Base-by-base conservation (phyloP, 1,140 invertebrate genomes). In the Himalopsyche phryganea region DNA sequence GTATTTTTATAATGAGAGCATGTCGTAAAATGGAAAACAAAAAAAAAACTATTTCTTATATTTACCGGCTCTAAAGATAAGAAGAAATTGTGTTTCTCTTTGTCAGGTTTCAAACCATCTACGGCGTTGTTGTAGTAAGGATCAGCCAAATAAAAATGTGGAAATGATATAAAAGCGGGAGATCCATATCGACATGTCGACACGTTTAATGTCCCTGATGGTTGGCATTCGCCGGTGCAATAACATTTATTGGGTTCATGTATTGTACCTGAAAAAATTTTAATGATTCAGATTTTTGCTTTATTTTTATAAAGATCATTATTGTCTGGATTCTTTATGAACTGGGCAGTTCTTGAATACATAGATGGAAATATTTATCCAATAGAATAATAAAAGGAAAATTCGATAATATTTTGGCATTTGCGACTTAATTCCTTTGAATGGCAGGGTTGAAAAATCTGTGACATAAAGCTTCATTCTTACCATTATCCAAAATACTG, bases 121-220 rank as follows among this genome's bases (percentile, higher is more conserved):
- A 95, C 82, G 1, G 75, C 71, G 10, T 86, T 60, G 7, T 69
- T 55, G 47, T 92, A 87, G 51, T 70, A 80, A 0, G 81, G 72
- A 71, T 94, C 91, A 1, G 85, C 90, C 56, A 88, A 72, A 68
- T 90, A 87, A 77, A 94, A 96, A 71, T 96, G 93, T 0, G 93
- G 93, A 55, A 87, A 85, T 6, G 91, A 92, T 18, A 92, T 76
- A 66, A 88, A 92, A 0, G 88, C 84, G 0, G 92, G 92, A 9
- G 90, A 85, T 32, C 85, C 85, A 65, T 76, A 86, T 63, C 86
- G 82, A 53, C 88, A 90, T 9, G 73, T 73, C 2, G 86, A 85
- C 38, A 89, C 84, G 68, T 89, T 85, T 55, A 88, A 76, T 0
- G 82, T 75, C 1, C 89, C 89, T 1, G 80, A 78, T 6, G 87